Base-by-base conservation (phyloP, 1,140 invertebrate genomes). In the Apolygus lucorum region DNA sequence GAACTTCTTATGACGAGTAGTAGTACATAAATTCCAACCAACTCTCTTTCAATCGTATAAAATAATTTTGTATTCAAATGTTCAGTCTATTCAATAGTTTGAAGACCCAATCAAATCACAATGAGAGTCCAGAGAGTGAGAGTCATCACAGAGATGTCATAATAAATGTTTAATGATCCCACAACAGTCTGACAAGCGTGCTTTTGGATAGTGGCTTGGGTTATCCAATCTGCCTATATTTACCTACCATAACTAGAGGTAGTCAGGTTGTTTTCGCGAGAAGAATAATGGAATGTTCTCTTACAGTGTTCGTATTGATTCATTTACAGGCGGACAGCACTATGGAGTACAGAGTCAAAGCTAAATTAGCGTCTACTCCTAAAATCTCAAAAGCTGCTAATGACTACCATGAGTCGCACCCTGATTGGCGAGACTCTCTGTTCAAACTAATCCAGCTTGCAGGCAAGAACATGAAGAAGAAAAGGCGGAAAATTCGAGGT, bases 401-500 rank as follows among this genome's bases (percentile, higher is more conserved):
- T n/a, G 24, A 21, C n/a, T 69, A 62, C 52, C 24, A 59, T 28
- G 54, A 28, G 17, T 2, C 1, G n/a, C 62, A 28, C 28, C 52
- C 52, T 17, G 27, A 69, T 29, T 69, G 68, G 68, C 59, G 62
- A 63, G 54, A 69, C 26, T 8, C 24, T 11, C 54, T 69, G 13
- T 28, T 52, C 21, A 59, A 29, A 28, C 68, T 69, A 1, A 29
- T 69, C 22, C 52, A 69, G 14, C 24, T 59, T 1, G 21, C 62
- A 21, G 68, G 68, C 4, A 59, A 69, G 2, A 62, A 21, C 13
- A 28, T 22, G 28, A 69, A 13, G 24, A 59, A 29, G 28, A 69
- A 52, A 59, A 69, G 54, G 62, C 59, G 29, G 52, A 62, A 63
- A 63, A 26, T 13, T 1, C 14, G 26, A 2, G 24, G 25, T 8